These are phyloP conservation scores for Masnerella sp. DNA, from an alignment of 2,888 invertebrate species.

Conservation along the genomic window DNA sequence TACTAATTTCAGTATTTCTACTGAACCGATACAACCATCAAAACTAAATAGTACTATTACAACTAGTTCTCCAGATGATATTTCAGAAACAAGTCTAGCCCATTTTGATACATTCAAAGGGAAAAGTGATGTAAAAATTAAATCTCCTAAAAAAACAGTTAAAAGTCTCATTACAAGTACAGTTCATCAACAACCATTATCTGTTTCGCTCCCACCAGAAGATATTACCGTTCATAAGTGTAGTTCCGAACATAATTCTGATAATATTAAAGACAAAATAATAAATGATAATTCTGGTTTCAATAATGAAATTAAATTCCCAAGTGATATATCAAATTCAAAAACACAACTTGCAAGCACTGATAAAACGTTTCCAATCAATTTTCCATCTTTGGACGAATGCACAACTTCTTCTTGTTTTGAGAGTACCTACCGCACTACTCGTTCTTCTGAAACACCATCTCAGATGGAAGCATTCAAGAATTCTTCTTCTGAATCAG, in stretches of 20 bases:
- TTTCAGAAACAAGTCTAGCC: constrained; percentile 78
- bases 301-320: constrained; percentile 54
- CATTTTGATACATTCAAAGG: constrained; percentile 69
- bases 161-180: constrained; percentile 70
- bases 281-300: constrained; percentile 22
- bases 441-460: constrained; percentile 72
- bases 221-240: constrained; percentile 75
- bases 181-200: constrained; percentile 81
- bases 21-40: constrained; percentile 66
- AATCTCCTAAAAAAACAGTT: constrained; percentile 59
- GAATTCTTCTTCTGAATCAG: constrained; percentile 75
- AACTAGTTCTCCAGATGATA: constrained; percentile 67
- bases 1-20: constrained; percentile 70
- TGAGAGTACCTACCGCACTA: constrained; percentile 48
- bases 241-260: constrained; percentile 56
- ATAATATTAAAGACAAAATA: neutral
- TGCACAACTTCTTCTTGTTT: constrained; percentile 68
- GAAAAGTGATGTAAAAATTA: constrained; percentile 58
- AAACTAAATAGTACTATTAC: constrained; percentile 61
- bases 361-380: constrained; percentile 73
- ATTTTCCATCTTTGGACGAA: constrained; percentile 66
- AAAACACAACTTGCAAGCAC: constrained; percentile 63
- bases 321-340: constrained; percentile 65
- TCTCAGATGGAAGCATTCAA: constrained; percentile 67
- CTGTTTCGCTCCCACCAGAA: constrained; percentile 85